Conservation (phyloP, 2,797 vertebrate species). For the Manis javanica region DNA sequence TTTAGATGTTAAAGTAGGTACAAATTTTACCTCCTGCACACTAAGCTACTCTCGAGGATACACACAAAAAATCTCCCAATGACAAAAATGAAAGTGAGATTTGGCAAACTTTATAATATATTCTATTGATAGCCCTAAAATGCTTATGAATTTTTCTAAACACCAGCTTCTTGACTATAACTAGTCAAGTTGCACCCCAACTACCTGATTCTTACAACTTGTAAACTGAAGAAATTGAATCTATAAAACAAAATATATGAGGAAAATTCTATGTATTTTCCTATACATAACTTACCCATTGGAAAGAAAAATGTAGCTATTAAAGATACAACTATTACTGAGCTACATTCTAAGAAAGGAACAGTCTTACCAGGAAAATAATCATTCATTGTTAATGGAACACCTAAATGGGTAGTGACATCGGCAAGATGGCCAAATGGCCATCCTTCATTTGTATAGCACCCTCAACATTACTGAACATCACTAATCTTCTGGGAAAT, state of each 20-base stretch:
- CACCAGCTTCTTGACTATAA: neutral
- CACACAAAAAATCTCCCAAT: neutral
- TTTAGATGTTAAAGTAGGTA: neutral
- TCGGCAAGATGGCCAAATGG: neutral
- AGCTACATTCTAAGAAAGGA: neutral
- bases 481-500: neutral
- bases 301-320: neutral
- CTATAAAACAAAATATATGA: neutral
- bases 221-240: neutral
- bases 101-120: neutral
- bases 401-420: neutral
- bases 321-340: neutral
- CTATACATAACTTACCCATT: neutral
- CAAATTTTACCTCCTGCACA: neutral
- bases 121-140: neutral
- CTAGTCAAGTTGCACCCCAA: neutral
- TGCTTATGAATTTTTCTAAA: neutral
- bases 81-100: neutral
- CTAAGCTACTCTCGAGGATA: neutral
- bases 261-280: neutral
- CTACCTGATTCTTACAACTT: neutral
- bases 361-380: neutral
- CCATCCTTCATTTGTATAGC: neutral
- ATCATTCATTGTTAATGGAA: neutral
- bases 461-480: neutral